Evolutionary conservation across 2,113 vertebrate species (phyloP).

Genomic region (Nycticebus coucang): DNA sequence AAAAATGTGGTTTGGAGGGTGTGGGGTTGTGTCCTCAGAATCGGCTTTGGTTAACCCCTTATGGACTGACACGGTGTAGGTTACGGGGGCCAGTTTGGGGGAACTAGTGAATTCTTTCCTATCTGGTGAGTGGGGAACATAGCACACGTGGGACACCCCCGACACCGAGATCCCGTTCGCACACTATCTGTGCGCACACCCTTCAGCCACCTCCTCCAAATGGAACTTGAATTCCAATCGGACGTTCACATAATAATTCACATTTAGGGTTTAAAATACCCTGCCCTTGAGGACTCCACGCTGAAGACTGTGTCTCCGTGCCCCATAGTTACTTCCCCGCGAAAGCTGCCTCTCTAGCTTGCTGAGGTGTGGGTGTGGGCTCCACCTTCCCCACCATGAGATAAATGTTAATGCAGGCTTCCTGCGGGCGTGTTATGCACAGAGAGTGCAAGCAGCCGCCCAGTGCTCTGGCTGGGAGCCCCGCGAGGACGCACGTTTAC

Average conservation of each 20-base stretch:
- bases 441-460: conserved; percentile 11
- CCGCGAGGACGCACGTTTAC: background rate
- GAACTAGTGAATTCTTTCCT: background rate
- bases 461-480: background rate
- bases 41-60: conserved; percentile 72
- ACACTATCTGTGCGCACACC: background rate
- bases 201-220: background rate
- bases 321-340: background rate
- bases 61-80: background rate
- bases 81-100: background rate
- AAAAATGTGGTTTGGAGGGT: background rate
- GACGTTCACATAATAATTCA: background rate
- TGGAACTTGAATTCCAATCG: background rate
- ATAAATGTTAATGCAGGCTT: conserved; percentile 29
- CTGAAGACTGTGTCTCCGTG: background rate
- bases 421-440: conserved; percentile 5
- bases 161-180: background rate
- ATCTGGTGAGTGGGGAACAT: background rate
- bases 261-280: background rate
- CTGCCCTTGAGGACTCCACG: background rate
- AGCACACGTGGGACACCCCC: background rate
- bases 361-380: conserved; percentile 35
- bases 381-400: conserved; percentile 44
- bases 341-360: background rate
- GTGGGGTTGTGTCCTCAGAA: background rate